Evolutionary conservation across 2,888 invertebrate species (phyloP).

Genomic region (Lacanobia oleracea): DNA sequence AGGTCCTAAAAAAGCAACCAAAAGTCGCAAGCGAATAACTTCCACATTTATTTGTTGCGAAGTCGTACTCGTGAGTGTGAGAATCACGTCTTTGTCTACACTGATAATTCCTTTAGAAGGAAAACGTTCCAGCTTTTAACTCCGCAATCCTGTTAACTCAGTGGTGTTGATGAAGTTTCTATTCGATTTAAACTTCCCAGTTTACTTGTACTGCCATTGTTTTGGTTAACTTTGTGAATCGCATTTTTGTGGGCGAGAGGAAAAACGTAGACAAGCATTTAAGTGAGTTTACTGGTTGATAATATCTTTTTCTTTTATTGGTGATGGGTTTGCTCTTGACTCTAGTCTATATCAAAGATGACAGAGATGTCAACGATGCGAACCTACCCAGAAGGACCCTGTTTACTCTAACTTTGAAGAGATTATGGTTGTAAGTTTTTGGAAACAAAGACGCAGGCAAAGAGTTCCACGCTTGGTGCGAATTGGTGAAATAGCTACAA

Average conservation of each 20-base stretch:
- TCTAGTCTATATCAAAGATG: no score
- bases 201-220: conserved; percentile 8
- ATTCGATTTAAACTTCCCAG: conserved; percentile 50
- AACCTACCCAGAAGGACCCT: no score
- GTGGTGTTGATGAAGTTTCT: conserved; percentile 46
- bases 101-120: conserved; percentile 27
- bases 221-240: conserved; percentile 21
- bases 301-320: no score
- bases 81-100: conserved; percentile 37
- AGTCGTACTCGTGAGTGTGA: background rate
- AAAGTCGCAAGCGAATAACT: no score
- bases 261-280: background rate
- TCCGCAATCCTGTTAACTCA: conserved; percentile 40
- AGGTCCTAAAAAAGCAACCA: background rate
- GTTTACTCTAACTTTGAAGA: no score
- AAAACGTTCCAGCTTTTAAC: conserved; percentile 38
- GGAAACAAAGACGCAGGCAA: no score
- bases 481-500: no score
- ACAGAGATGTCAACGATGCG: no score
- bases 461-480: no score
- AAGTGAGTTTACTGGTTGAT: no score
- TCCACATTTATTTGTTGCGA: background rate
- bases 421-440: no score
- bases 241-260: background rate
- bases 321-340: no score